These are phyloP conservation scores for Melanotaenia boesemani DNA, from an alignment of 2,797 vertebrate species.

Conservation along the genomic window DNA sequence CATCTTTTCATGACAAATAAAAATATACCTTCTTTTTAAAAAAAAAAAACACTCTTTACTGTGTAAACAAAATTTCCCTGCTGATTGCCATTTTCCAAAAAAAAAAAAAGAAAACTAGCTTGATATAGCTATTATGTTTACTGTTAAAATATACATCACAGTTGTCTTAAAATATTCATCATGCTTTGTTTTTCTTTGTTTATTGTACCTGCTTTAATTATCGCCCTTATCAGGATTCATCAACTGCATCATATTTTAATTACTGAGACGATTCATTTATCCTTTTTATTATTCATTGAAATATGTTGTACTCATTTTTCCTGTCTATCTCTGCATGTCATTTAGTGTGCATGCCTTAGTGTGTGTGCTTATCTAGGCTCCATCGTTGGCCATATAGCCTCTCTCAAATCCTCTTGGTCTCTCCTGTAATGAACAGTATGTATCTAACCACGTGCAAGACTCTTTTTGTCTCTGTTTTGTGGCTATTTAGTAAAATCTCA, in stretches of 20 bases:
- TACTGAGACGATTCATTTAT: conserved; percentile 32
- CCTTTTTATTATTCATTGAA: conserved; percentile 37
- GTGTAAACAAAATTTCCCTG: background rate
- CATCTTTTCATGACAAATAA: background rate
- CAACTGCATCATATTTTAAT: conserved; percentile 49
- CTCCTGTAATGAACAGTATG: background rate
- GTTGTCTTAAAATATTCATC: conserved; percentile 36
- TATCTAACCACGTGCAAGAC: background rate
- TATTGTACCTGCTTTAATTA: conserved; percentile 56
- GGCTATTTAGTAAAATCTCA: conserved; percentile 8
- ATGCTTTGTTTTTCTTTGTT: conserved; percentile 48
- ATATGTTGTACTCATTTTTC: conserved; percentile 20
- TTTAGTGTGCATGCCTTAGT: background rate
- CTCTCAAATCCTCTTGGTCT: conserved; percentile 1
- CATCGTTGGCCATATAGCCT: conserved; percentile 6
- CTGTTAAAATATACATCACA: background rate
- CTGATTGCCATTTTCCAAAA: too few relatives aligned
- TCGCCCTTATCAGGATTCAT: conserved; percentile 58
- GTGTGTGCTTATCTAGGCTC: background rate
- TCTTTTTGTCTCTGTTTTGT: background rate
- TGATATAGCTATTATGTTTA: conserved; percentile 4
- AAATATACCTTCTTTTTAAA: background rate
- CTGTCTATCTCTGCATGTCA: conserved; percentile 8
- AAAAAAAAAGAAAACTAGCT: too few relatives aligned
- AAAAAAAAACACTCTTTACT: background rate